Conservation (phyloP, 1,140 invertebrate species). For the Antheraea pernyi region DNA sequence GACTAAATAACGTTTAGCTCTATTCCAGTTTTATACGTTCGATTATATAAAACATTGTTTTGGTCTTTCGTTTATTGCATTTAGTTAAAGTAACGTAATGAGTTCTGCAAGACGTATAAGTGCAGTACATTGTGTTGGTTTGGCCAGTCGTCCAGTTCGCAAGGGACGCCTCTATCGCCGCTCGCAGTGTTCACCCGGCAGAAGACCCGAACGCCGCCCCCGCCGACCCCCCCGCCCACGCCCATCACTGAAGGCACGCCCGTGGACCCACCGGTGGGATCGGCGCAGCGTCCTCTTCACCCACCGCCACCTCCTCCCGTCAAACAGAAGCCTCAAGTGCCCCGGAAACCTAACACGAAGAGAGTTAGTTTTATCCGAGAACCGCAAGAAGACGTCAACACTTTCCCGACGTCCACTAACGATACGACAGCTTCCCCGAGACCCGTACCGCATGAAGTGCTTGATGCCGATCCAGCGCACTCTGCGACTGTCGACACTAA, state of each 20-base stretch:
- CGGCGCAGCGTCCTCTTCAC: slow-evolving; percentile 44
- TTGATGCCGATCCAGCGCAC: slow-evolving; percentile 40
- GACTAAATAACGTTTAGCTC: slow-evolving; percentile 13
- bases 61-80: slow-evolving; percentile 31
- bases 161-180: slow-evolving; percentile 60
- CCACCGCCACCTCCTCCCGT: slow-evolving; percentile 66
- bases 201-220: slow-evolving; percentile 46
- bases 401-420: slow-evolving; percentile 43
- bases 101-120: slow-evolving; percentile 28
- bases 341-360: slow-evolving; percentile 68
- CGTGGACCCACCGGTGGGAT: slow-evolving; percentile 58
- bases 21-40: slow-evolving; percentile 4
- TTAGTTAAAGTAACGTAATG: slow-evolving; percentile 31
- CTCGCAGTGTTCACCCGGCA: slow-evolving; percentile 62
- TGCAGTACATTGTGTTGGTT: slow-evolving; percentile 67
- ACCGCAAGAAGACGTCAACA: slow-evolving; percentile 37
- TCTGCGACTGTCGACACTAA: slow-evolving; percentile 49
- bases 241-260: slow-evolving; percentile 30
- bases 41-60: slow-evolving; percentile 31
- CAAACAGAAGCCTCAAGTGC: slow-evolving; percentile 70
- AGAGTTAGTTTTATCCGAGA: slow-evolving; percentile 74
- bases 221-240: slow-evolving; percentile 38
- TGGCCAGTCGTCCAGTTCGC: slow-evolving; percentile 72
- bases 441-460: slow-evolving; percentile 50
- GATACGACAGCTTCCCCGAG: slow-evolving; percentile 14